These are phyloP conservation scores for Squalus acanthias DNA, from an alignment of 2,797 vertebrate species.

Conservation along the genomic window DNA sequence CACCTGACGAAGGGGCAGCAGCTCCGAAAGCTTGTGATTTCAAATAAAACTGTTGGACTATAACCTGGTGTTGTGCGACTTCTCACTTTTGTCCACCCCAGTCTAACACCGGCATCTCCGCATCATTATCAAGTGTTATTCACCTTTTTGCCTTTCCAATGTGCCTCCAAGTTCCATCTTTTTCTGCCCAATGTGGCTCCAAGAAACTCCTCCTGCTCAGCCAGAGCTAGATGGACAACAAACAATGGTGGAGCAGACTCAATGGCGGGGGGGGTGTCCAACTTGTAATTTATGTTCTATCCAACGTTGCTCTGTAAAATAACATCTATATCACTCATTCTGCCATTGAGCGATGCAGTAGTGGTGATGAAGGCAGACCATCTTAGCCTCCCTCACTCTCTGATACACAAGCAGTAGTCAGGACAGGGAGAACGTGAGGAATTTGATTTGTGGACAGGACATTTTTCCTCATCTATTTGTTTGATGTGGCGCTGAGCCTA, in stretches of 20 bases:
- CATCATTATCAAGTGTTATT: not conserved
- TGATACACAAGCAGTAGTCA: too few species aligned
- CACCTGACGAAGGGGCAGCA: too few species aligned
- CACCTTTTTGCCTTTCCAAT: not conserved
- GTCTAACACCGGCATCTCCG: too few species aligned
- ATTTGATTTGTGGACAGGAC: not conserved
- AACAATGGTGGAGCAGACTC: not conserved
- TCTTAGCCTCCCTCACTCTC: not conserved
- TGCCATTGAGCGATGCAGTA: not conserved
- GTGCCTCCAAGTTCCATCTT: not conserved
- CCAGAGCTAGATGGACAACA: not conserved
- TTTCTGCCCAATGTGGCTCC: not conserved
- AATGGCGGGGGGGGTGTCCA: too few species aligned
- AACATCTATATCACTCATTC: not conserved
- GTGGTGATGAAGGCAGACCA: not conserved
- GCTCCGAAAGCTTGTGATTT: too few species aligned
- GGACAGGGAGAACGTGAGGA: not conserved
- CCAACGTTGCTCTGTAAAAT: not conserved
- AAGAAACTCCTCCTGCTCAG: not conserved
- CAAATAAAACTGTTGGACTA: too few species aligned
- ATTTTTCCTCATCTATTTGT: not conserved
- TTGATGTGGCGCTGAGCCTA: not conserved
- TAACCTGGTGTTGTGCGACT: too few species aligned
- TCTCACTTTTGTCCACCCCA: too few species aligned
- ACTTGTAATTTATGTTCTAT: not conserved